A percentile compares a stretch with the other conserved stretches of the same genome.
Conservation (phyloP, 2,797 vertebrate genomes). For the Clarias platycephalus region DNA sequence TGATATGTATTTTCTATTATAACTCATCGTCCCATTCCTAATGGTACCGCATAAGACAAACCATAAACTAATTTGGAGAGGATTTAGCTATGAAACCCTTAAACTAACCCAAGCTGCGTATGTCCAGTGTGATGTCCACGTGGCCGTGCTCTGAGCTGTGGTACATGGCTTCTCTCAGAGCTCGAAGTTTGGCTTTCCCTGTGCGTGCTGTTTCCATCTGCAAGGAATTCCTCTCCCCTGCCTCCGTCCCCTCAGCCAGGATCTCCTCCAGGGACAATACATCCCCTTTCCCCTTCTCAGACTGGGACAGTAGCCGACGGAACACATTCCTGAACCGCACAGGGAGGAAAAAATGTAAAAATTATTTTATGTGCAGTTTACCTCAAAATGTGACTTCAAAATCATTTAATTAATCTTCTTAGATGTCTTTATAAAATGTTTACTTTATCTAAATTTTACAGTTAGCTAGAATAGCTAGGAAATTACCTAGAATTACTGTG, state of each 20-base stretch:
- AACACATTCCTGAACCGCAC: constrained; percentile 87
- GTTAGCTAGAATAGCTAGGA: not conserved
- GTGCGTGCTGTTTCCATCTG: constrained; percentile 84
- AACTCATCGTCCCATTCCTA: not conserved
- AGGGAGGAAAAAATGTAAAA: not conserved
- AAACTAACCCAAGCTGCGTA: constrained; percentile 90
- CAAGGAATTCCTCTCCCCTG: constrained; percentile 80
- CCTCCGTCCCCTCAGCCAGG: constrained; percentile 89
- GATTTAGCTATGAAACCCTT: not conserved
- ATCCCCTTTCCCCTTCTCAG: constrained; percentile 89
- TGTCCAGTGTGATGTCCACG: constrained; percentile 96
- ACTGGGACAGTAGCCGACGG: constrained; percentile 91
- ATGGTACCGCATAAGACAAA: not conserved
- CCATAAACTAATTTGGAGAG: not conserved
- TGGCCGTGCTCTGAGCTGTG: constrained; percentile 95
- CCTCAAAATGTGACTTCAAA: not conserved
- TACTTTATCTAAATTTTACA: not conserved
- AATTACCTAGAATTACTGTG: not conserved
- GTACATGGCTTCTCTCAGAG: constrained; percentile 96
- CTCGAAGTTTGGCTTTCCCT: constrained; percentile 93
- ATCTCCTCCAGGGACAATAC: constrained; percentile 97
- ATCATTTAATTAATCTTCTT: not conserved
- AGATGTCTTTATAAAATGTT: not conserved
- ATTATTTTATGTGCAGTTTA: constrained; percentile 1
- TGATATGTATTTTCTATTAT: too few species aligned